Conservation (phyloP, 2,888 invertebrate genomes). For the Machimus atricapillus region DNA sequence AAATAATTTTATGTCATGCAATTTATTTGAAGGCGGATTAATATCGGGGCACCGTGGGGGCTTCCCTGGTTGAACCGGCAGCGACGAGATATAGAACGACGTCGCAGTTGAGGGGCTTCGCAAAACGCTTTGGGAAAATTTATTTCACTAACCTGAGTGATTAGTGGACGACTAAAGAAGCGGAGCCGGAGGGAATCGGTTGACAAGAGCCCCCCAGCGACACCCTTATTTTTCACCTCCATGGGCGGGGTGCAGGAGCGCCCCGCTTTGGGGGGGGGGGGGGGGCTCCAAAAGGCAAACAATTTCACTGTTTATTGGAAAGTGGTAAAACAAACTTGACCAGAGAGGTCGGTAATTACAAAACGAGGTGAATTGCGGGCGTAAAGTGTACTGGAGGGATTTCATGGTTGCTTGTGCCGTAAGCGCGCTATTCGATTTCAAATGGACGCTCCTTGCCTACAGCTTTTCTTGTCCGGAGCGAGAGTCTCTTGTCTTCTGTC, state of each 20-base stretch:
- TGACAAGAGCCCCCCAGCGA: conserved; percentile 26
- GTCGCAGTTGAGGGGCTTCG: conserved; percentile 47
- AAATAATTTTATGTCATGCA: conserved; percentile 52
- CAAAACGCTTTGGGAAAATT: conserved; percentile 44
- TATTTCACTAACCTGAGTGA: conserved; percentile 40
- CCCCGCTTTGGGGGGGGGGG: not conserved
- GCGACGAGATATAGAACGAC: conserved; percentile 43
- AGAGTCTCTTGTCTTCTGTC: not conserved
- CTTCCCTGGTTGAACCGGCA: conserved; percentile 38
- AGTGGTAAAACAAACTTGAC: conserved; percentile 44
- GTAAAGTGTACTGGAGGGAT: conserved; percentile 44
- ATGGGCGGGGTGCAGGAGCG: not conserved
- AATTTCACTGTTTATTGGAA: conserved; percentile 45
- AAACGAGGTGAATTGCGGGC: conserved; percentile 47
- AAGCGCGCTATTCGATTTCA: conserved; percentile 18
- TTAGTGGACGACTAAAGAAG: conserved; percentile 29
- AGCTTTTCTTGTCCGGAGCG: not conserved
- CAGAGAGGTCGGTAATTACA: conserved; percentile 46
- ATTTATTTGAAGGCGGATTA: conserved; percentile 52
- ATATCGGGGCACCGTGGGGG: conserved; percentile 41
- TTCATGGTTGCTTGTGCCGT: conserved; percentile 45
- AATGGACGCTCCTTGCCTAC: not conserved
- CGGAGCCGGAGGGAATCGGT: conserved; percentile 34
- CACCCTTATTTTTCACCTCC: not conserved
- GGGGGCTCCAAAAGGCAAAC: conserved; percentile 39